Conservation (phyloP, 2,113 vertebrate species). For the Podarcis cretensis region DNA sequence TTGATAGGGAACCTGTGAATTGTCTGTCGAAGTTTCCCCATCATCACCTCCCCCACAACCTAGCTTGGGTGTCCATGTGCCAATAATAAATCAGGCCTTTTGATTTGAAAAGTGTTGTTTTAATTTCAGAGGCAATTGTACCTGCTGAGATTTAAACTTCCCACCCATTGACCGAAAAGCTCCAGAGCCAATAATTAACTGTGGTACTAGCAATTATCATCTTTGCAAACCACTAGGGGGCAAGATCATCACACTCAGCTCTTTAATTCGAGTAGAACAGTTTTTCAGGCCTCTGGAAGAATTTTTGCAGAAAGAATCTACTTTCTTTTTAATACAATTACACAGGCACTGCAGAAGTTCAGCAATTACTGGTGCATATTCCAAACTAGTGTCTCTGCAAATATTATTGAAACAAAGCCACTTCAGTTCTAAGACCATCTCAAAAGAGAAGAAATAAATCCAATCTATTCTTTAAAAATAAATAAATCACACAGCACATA, state of each 20-base stretch:
- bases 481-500: background rate
- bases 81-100: background rate
- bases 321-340: constrained; percentile 21
- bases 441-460: background rate
- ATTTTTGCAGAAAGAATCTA: background rate
- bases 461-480: background rate
- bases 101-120: constrained; percentile 38
- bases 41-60: constrained; percentile 29
- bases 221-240: constrained; percentile 4
- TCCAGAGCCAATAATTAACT: constrained; percentile 22
- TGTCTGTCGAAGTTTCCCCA: background rate
- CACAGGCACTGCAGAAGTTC: background rate
- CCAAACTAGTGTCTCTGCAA: background rate
- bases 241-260: constrained; percentile 10
- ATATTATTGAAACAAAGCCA: background rate
- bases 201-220: background rate
- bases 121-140: background rate
- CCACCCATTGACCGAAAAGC: constrained; percentile 26
- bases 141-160: constrained; percentile 23
- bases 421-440: background rate
- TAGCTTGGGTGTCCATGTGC: background rate
- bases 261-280: constrained; percentile 18
- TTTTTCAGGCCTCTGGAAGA: background rate
- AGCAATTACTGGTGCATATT: background rate
- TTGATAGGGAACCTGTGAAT: constrained; percentile 12